phyloP scores from a whole-genome alignment of 2,888 invertebrate genomes.

The Zhuqinia jingwanae region DNA sequence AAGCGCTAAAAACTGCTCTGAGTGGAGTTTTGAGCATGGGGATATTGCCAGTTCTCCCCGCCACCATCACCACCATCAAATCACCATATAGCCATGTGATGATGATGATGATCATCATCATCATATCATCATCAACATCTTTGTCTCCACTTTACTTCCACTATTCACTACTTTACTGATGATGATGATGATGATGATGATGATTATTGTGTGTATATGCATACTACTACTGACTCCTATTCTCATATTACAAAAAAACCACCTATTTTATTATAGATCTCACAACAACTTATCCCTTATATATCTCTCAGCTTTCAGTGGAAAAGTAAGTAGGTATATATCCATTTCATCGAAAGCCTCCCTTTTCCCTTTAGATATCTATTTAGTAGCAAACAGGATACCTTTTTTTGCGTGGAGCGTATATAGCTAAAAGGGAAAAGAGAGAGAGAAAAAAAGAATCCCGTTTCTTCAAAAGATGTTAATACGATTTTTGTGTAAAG shows the following conservation, averaged over 20 bases:
- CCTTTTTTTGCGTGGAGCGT: not conserved
- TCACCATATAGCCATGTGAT: not conserved
- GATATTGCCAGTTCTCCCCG: conserved; percentile 2
- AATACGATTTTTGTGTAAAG: conserved; percentile 55
- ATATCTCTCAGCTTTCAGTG: not conserved
- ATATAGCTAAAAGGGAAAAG: not conserved
- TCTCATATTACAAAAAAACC: conserved; percentile 58
- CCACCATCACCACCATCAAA: not conserved
- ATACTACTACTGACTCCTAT: conserved; percentile 47
- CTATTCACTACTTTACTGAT: conserved; percentile 13
- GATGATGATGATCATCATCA: conserved; percentile 16
- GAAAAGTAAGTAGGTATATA: not conserved
- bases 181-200: conserved; percentile 41
- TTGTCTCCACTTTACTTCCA: not conserved
- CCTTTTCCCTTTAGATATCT: not conserved
- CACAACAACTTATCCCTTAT: not conserved
- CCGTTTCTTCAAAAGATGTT: conserved; percentile 43
- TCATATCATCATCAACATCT: conserved; percentile 23
- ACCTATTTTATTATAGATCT: conserved; percentile 48
- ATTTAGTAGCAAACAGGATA: not conserved
- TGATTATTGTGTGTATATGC: too few species aligned
- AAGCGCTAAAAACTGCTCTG: conserved; percentile 46
- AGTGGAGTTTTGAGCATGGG: not conserved
- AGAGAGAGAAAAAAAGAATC: conserved; percentile 6
- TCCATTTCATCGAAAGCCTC: not conserved